phyloP scores from a whole-genome alignment of 2,888 invertebrate species.

The Bembecia ichneumoniformis region DNA sequence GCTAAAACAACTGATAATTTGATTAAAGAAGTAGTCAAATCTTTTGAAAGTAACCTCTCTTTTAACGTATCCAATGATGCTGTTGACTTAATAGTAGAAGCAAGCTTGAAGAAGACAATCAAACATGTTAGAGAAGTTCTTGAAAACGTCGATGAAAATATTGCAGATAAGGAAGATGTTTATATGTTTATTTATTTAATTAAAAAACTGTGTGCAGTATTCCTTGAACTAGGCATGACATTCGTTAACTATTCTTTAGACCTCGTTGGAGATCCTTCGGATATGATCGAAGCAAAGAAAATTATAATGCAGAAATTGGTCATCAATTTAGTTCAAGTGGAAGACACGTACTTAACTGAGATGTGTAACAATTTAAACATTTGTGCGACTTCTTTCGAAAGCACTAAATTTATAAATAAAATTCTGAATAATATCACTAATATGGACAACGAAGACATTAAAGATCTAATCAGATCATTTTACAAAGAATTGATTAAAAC shows the following conservation, averaged over 20 bases:
- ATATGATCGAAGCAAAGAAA: conserved; percentile 12
- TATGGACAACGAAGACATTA: conserved; percentile 22
- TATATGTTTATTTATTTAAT: conserved; percentile 34
- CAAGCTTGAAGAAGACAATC: conserved; percentile 22
- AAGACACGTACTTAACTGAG: conserved; percentile 29
- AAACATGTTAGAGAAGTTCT: conserved; percentile 26
- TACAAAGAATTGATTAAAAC: conserved; percentile 21
- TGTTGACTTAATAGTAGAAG: neutral
- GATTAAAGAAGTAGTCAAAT: conserved; percentile 20
- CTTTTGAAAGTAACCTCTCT: conserved; percentile 5
- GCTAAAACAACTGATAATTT: conserved; percentile 27
- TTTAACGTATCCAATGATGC: too few relatives aligned
- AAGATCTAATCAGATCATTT: conserved; percentile 24
- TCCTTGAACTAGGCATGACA: conserved; percentile 29
- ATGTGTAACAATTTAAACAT: conserved; percentile 33
- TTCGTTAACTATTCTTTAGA: too few relatives aligned
- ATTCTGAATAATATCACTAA: conserved; percentile 24
- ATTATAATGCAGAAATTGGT: conserved; percentile 14
- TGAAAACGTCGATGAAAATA: conserved; percentile 19
- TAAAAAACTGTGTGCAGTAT: conserved; percentile 38
- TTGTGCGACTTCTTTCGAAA: conserved; percentile 30
- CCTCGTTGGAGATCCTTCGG: conserved; percentile 6
- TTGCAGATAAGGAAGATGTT: conserved; percentile 17
- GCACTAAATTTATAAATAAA: conserved; percentile 28
- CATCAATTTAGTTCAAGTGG: conserved; percentile 28